Evolutionary conservation across 2,797 vertebrate genomes (phyloP).

Genomic region (Chaetophractus vellerosus): DNA sequence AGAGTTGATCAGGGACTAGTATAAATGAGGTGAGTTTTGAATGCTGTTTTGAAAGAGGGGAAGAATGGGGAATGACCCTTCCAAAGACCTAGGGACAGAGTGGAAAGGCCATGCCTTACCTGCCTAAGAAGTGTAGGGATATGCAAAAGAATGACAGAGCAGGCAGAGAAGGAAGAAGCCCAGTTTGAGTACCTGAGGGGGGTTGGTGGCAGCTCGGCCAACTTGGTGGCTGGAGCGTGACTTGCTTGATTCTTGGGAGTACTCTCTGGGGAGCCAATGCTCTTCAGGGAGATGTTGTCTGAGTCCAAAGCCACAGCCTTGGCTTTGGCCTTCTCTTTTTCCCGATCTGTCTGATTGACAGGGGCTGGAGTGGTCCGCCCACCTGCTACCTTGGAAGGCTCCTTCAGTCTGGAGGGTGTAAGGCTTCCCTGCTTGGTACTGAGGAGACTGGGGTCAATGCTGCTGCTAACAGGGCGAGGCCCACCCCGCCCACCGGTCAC

Average conservation of each 20-base stretch:
- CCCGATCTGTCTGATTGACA: constrained; percentile 97
- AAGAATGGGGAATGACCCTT: background rate
- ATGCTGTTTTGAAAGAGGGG: background rate
- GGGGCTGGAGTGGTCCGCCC: constrained; percentile 90
- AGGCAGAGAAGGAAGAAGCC: background rate
- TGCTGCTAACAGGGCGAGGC: constrained; percentile 94
- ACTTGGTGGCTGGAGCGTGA: constrained; percentile 91
- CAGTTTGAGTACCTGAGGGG: constrained; percentile 92
- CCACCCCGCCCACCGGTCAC: constrained; percentile 92
- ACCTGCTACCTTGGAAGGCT: constrained; percentile 91
- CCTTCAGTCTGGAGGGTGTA: constrained; percentile 94
- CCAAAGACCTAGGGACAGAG: background rate
- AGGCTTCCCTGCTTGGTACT: constrained; percentile 91
- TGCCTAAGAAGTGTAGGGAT: background rate
- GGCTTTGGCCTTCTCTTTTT: constrained; percentile 97
- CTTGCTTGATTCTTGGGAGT: constrained; percentile 93
- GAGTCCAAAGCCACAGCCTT: constrained; percentile 96
- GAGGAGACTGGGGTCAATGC: constrained; percentile 94
- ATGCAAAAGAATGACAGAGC: no score
- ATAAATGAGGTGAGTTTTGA: background rate
- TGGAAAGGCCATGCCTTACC: background rate
- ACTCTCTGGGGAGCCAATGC: constrained; percentile 92
- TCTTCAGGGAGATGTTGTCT: constrained; percentile 90
- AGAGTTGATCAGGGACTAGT: no score
- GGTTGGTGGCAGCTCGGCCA: constrained; percentile 93